Evolutionary conservation across 1,140 invertebrate genomes (phyloP), one percentile per base, ranked within the genome.

Genomic region (Drosophila murphyi): DNA sequence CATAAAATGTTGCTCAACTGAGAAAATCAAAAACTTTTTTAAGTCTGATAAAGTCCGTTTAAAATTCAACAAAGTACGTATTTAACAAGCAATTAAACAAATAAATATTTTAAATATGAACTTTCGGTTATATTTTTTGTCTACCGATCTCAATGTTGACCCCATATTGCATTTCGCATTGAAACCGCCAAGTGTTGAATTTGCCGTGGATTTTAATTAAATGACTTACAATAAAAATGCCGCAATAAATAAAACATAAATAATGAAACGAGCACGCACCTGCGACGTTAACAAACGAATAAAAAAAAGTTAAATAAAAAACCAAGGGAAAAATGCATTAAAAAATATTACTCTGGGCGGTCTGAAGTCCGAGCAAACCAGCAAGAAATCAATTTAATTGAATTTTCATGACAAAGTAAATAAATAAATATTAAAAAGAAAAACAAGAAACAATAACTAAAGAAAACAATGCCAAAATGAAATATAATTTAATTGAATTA

Each of bases 381-480:
- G 39, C 37, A 47, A 70, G 52, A 67, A 59, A 70, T 59, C 51
- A 81, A 72, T 76, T 68, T 43, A 79, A 79, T 87, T 82, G 47
- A 64, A 74, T 62, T 63, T 52, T 31, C 56, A 67, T 28, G 39
- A 32, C 35, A 69, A n/a, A 32, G 6, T 54, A 47, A 62, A 5
- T 8, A 76, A 48, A n/a, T 48, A 35, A 45, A 52, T 20, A 20
- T 20, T 20, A 20, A 20, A 20, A 20, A 20, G 20, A 20, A 20
- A 20, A 20, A 20, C 1, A 20, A 20, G 20, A 20, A 20, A 20
- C 20, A 20, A 20, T 20, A 20, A 20, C 20, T 20, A 32, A 47
- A 70, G 35, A 20, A 63, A 78, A 82, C 59, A 76, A 20, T 20
- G 83, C 83, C 80, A 88, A 88, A 83, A 61, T 76, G n/a, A 80